Percentiles rank a stretch among this genome's conserved stretches.
Conservation (phyloP, 2,113 vertebrate species). For the Hassar affinis region DNA sequence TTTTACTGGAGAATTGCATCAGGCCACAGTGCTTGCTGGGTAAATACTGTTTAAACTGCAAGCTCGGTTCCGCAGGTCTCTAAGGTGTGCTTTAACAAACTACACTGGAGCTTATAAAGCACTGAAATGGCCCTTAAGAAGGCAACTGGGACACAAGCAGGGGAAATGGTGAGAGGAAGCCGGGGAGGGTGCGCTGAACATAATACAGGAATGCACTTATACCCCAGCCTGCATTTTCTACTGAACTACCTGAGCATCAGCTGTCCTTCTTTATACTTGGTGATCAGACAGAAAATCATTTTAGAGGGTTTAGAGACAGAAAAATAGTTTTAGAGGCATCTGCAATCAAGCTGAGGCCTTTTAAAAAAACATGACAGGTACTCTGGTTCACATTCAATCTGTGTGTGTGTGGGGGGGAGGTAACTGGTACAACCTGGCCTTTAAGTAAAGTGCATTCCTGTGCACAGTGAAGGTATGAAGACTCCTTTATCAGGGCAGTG, state of each 20-base stretch:
- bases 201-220: neutral
- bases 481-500: slow-evolving; percentile 4
- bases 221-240: too few species aligned
- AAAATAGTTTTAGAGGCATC: too few species aligned
- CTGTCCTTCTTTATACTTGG: neutral
- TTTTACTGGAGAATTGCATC: neutral
- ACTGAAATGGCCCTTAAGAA: neutral
- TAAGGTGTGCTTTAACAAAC: neutral
- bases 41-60: neutral
- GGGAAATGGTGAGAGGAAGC: neutral
- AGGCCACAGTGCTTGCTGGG: neutral
- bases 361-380: slow-evolving; percentile 5
- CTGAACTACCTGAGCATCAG: neutral
- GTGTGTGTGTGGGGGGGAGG: slow-evolving; percentile 22
- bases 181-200: neutral
- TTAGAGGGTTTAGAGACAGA: too few species aligned
- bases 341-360: neutral
- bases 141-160: neutral
- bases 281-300: neutral
- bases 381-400: neutral
- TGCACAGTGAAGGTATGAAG: slow-evolving; percentile 5
- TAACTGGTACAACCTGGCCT: slow-evolving; percentile 44
- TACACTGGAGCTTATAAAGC: neutral
- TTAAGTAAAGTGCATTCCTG: slow-evolving; percentile 28
- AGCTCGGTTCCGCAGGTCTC: neutral